phyloP scores from a whole-genome alignment of 1,140 invertebrate species.

The Melitaea cinxia region DNA sequence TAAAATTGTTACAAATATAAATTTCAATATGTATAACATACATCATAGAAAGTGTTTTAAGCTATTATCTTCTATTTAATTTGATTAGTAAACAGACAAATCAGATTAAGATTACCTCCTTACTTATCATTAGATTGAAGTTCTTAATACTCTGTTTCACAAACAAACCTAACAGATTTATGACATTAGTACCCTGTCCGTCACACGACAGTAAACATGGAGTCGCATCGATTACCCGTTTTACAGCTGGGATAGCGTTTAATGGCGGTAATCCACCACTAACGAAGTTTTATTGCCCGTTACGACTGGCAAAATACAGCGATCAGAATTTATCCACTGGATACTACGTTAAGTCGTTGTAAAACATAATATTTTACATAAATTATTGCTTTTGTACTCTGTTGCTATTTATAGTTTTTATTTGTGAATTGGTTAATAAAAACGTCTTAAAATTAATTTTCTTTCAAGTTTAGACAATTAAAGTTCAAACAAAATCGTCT shows the following conservation, averaged over 20 bases:
- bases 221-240: conserved; percentile 67
- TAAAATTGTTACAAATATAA: too few species aligned
- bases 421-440: too few species aligned
- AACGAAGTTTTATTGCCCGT: conserved; percentile 62
- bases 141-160: conserved; percentile 1
- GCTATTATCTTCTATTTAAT: too few species aligned
- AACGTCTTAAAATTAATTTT: too few species aligned
- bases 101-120: too few species aligned
- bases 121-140: not conserved
- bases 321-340: conserved; percentile 33
- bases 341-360: conserved; percentile 19
- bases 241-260: conserved; percentile 65
- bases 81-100: too few species aligned
- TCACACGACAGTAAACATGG: conserved; percentile 63
- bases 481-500: too few species aligned
- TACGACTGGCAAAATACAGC: conserved; percentile 40
- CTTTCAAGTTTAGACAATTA: too few species aligned
- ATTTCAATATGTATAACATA: too few species aligned
- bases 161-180: not conserved
- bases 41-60: too few species aligned
- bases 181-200: conserved; percentile 39
- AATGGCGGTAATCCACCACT: conserved; percentile 74
- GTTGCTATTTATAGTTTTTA: not conserved
- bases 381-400: not conserved
- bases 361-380: conserved; percentile 18